A percentile compares a stretch with the other conserved stretches of the same genome.
phyloP scores from a whole-genome alignment of 2,888 invertebrate genomes.

The Hoplodrina blanda region DNA sequence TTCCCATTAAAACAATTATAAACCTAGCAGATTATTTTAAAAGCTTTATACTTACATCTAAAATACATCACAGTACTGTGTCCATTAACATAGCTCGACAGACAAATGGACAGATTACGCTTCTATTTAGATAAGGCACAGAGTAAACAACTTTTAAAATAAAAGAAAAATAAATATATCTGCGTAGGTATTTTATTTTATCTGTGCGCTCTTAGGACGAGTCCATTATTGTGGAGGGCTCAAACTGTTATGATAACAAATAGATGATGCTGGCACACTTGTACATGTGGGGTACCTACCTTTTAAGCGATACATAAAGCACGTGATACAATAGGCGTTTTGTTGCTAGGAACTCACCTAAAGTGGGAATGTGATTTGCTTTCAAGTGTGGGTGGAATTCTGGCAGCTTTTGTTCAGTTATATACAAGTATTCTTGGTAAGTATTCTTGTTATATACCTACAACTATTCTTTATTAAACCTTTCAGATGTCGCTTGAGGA shows the following conservation, averaged over 20 bases:
- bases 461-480: neutral
- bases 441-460: too few relatives aligned
- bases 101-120: constrained; percentile 41
- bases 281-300: neutral
- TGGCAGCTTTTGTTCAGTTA: neutral
- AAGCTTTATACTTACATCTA: constrained; percentile 13
- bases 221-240: constrained; percentile 24
- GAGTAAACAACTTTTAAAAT: constrained; percentile 26
- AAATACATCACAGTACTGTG: constrained; percentile 19
- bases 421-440: neutral
- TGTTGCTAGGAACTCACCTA: neutral
- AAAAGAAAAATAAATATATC: neutral
- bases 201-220: neutral
- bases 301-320: constrained; percentile 9
- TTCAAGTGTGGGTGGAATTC: neutral
- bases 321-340: neutral
- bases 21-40: constrained; percentile 24
- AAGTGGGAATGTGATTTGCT: neutral
- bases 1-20: constrained; percentile 14
- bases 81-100: constrained; percentile 40
- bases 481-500: too few relatives aligned
- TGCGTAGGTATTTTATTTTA: constrained; percentile 14
- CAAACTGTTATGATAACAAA: constrained; percentile 36
- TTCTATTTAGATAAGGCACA: constrained; percentile 45
- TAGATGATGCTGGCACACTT: constrained; percentile 4